phyloP scores from a whole-genome alignment of 1,140 invertebrate species.

The Cydia fagiglandana region DNA sequence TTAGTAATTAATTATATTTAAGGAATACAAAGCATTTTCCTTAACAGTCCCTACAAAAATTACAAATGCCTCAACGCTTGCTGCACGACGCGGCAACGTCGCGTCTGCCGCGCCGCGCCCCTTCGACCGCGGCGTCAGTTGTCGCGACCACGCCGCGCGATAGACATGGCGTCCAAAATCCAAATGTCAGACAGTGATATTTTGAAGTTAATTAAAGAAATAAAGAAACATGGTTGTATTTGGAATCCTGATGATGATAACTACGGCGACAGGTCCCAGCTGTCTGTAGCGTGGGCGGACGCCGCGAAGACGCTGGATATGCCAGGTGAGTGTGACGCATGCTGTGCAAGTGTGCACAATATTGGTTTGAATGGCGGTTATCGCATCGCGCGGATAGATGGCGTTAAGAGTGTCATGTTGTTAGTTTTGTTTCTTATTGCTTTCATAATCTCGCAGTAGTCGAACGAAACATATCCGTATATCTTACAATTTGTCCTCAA shows the following conservation, averaged over 20 bases:
- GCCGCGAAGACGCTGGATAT: slow-evolving; percentile 39
- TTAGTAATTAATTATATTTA: neutral
- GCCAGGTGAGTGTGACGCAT: slow-evolving; percentile 41
- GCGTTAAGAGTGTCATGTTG: neutral
- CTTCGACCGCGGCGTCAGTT: slow-evolving; percentile 42
- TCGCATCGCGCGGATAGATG: neutral
- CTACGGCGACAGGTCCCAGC: slow-evolving; percentile 45
- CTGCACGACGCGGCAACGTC: slow-evolving; percentile 50
- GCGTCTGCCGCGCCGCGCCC: slow-evolving; percentile 34
- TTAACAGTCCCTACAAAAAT: neutral
- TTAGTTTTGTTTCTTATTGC: neutral
- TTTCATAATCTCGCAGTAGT: neutral
- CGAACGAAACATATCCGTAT: too few species aligned
- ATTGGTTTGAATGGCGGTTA: neutral
- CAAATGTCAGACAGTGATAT: slow-evolving; percentile 33
- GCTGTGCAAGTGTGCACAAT: neutral
- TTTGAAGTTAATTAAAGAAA: slow-evolving; percentile 44
- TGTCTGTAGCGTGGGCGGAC: slow-evolving; percentile 44
- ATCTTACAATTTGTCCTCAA: too few species aligned
- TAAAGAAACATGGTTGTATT: slow-evolving; percentile 46
- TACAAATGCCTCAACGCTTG: neutral
- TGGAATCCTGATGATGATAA: slow-evolving; percentile 48
- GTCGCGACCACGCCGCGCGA: slow-evolving; percentile 41
- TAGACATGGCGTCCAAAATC: slow-evolving; percentile 32
- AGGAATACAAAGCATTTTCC: neutral